Base-by-base conservation (phyloP, 2,888 invertebrate species). In the Halictus quadricinctus region DNA sequence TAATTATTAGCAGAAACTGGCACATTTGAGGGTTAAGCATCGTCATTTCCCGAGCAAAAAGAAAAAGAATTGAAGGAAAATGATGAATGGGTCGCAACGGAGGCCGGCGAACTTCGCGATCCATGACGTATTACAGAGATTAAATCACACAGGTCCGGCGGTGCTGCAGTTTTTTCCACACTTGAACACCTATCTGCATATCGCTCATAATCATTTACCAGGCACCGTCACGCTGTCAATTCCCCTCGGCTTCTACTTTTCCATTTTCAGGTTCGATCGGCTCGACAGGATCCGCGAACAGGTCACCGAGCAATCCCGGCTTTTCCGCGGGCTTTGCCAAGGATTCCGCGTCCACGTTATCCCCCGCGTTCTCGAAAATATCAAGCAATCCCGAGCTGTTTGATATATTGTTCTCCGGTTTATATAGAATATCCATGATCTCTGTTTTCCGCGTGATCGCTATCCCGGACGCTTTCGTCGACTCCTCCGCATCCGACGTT, bases 241-340 rank as follows among this genome's bases (percentile, higher is more conserved):
- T 48, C 7, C 64, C 60, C 60, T 46, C 43, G 70, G 43, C 0
- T n/a, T 43, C 43, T 60, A 12, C 73, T 72, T 36, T 70, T 77
- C 50, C 58, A 81, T 15, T 73, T 74, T 72, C 48, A 12, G 54
- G 21, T 2, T 46, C 79, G 48, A 21, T 72, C 7, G 86, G 85
- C 18, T 21, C 73, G 4, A 76, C 64, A 43, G 84, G 85, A 76
- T 89, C 84, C 43, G 76, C 66, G 48, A 81, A 80, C n/a, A 85
- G 74, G 21, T 85, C 85, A 36, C 83, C 88, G 25, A 86, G 84
- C 15, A 84, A 78, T 70, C 81, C 83, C 4, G 76, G 78, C 21
- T 83, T 80, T 50, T 76, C 74, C 13, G 72, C 75, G 0, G 85
- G 77, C 48, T 82, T 69, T 15, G 64, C 78, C 29, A 76, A 41